Conservation (phyloP, 2,113 vertebrate genomes). For the Bos javanicus region DNA sequence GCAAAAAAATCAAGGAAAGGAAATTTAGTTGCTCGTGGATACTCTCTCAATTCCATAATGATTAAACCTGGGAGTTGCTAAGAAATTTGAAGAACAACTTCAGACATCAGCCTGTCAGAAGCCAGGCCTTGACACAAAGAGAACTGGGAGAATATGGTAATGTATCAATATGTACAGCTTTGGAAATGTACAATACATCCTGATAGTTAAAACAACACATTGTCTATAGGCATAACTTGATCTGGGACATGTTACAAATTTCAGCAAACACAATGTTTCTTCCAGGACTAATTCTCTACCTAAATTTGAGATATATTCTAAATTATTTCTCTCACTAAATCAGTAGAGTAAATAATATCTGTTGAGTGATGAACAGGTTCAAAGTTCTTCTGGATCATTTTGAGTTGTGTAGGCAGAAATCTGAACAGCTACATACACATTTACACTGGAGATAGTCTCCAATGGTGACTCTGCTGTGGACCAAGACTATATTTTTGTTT, state of each 20-base stretch:
- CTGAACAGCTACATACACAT: neutral
- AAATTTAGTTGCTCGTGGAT: neutral
- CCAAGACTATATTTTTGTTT: neutral
- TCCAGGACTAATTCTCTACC: conserved; percentile 51
- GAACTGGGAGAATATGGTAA: conserved; percentile 37
- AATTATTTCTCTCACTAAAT: conserved; percentile 68
- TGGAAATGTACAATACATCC: conserved; percentile 54
- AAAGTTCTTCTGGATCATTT: neutral
- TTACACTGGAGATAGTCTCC: neutral
- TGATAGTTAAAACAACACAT: conserved; percentile 62
- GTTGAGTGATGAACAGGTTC: neutral
- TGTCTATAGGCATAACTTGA: conserved; percentile 61
- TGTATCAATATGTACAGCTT: conserved; percentile 21
- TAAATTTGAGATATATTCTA: conserved; percentile 29
- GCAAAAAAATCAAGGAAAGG: neutral
- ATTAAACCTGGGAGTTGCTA: conserved; percentile 24
- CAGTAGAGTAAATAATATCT: neutral
- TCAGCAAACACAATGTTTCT: conserved; percentile 43
- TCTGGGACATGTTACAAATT: conserved; percentile 24
- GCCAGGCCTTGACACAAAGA: conserved; percentile 58
- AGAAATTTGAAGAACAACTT: conserved; percentile 43
- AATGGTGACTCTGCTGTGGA: neutral
- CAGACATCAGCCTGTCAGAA: conserved; percentile 34
- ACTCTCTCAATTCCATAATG: neutral
- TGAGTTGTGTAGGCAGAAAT: neutral